A percentile compares a stretch with the other conserved stretches of the same genome.
phyloP scores from a whole-genome alignment of 2,113 vertebrate genomes.

The Probosciger aterrimus region DNA sequence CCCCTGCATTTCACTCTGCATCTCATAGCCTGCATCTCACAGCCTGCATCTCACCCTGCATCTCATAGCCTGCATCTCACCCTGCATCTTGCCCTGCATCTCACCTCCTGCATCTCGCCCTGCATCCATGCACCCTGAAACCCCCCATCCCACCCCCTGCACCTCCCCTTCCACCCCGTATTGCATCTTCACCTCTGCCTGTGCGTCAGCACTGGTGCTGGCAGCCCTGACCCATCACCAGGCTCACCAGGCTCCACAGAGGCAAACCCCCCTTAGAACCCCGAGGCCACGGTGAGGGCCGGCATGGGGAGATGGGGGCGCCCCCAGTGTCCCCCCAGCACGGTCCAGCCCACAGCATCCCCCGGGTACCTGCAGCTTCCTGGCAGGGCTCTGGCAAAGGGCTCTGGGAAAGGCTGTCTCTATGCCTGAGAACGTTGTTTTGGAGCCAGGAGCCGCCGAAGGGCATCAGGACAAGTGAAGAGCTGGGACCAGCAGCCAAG shows the following conservation, averaged over 20 bases:
- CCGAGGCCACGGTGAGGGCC: not conserved
- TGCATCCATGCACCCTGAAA: not conserved
- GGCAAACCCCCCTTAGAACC: fast-evolving
- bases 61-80: no score
- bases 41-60: no score
- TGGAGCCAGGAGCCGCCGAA: not conserved
- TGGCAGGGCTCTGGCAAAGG: not conserved
- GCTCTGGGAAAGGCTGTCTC: not conserved
- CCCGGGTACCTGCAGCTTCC: not conserved
- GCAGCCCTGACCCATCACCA: not conserved
- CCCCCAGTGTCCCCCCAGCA: not conserved
- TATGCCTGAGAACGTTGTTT: not conserved
- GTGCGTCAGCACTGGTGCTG: not conserved
- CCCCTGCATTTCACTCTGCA: no score
- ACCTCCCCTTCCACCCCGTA: not conserved
- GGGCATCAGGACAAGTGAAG: not conserved
- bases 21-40: no score
- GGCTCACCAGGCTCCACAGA: fast-evolving
- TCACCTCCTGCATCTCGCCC: not conserved
- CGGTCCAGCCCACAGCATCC: fast-evolving
- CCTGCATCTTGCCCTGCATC: no score
- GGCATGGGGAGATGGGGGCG: not conserved
- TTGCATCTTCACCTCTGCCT: no score
- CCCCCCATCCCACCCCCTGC: not conserved
- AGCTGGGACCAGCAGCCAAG: not conserved